These are phyloP conservation scores for Cololabis saira DNA, from an alignment of 2,113 vertebrate species.

Conservation along the genomic window DNA sequence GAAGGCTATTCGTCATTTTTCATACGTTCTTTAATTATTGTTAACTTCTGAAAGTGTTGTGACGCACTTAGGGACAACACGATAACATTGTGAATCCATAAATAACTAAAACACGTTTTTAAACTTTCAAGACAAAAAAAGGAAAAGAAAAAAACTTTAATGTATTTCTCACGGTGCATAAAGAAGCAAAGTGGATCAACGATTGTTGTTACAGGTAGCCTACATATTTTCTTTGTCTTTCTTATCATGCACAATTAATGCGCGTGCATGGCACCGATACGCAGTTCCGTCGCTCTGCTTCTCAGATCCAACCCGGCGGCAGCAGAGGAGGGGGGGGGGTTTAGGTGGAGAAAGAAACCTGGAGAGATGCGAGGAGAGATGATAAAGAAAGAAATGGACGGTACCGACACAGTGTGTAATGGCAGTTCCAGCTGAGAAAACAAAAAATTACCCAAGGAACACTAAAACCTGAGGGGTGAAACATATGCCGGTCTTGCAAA, in stretches of 20 bases:
- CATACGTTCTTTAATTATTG: no score
- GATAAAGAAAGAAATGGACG: constrained; percentile 73
- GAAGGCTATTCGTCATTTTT: no score
- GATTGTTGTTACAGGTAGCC: not conserved
- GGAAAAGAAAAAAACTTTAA: no score
- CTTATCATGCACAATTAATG: not conserved
- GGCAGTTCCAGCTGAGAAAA: constrained; percentile 86
- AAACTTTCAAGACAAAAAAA: no score
- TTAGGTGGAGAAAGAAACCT: constrained; percentile 33
- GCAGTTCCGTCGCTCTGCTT: not conserved
- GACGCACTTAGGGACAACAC: no score
- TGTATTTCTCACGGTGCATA: not conserved
- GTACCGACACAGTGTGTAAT: constrained; percentile 78
- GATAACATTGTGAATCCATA: no score
- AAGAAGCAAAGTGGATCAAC: not conserved
- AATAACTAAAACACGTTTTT: no score
- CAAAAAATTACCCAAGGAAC: constrained; percentile 78
- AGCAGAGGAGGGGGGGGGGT: constrained; percentile 52
- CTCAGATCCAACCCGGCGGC: constrained; percentile 72
- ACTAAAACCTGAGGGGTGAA: constrained; percentile 82
- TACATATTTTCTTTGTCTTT: not conserved
- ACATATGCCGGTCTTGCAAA: constrained; percentile 78
- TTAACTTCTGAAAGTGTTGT: no score
- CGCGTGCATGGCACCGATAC: constrained; percentile 11
- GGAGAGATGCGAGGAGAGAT: constrained; percentile 38